Evolutionary conservation across 2,113 vertebrate species (phyloP), one percentile per base, ranked within the genome.

Genomic region (Steatornis caripensis): DNA sequence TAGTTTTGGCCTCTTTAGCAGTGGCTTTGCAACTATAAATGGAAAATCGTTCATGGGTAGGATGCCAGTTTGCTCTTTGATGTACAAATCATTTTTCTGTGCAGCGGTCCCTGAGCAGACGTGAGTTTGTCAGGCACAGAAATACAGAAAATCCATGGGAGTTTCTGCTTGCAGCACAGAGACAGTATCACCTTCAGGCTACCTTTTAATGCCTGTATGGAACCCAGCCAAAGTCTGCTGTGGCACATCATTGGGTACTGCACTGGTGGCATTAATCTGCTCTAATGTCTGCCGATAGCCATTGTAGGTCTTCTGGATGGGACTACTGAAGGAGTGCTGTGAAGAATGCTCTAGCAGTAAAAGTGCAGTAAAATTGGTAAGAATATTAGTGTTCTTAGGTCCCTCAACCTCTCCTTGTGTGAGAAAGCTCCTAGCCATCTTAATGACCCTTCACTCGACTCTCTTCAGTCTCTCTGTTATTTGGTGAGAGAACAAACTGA

Each of bases 1-100:
- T 92, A 65, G 49, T 79, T 92, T 95, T 95, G 69, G 61, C 69
- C 66, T 77, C 70, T 95, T 79, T 72, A 87, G 76, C 66, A 76
- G 94, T 94, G 81, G 80, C 58, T 97, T 97, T 97, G 69, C 49
- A 85, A 32, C 89, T 95, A 89, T 95, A 96, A 91, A 95, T 93
- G 77, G 92, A 89, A 97, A 85, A 61, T 65, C 53, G 46, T 89
- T 95, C 41, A 54, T 34, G 88, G 41, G 45, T 87, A 93, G 80
- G 69, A 76, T 96, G 70, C 65, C 90, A 89, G 49, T 84, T 90
- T 83, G 55, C 86, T 92, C 71, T 94, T 92, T 95, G 65, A 84
- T 87, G 76, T 89, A 57, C 48, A 78, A 84, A 79, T 90, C 5
- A n/a, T 89, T 75, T 95, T 92, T 84, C 65, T 91, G 32, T 57